A percentile compares a stretch with the other conserved stretches of the same genome.
Evolutionary conservation across 1,140 invertebrate species (phyloP).

Genomic region (Semibalanus balanoides): DNA sequence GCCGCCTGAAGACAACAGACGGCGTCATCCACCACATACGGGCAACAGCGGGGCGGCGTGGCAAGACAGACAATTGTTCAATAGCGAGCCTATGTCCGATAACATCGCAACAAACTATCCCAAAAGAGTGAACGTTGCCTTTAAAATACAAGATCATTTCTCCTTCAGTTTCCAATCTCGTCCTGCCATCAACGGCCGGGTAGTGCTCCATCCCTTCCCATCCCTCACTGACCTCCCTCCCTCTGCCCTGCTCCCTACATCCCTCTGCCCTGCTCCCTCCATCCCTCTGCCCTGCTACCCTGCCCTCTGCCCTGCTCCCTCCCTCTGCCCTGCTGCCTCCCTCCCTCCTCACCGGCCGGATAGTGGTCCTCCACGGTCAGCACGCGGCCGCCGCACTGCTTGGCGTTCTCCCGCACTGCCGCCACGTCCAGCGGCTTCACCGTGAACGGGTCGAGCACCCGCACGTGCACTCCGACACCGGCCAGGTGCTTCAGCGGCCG

Average conservation of each 20-base stretch:
- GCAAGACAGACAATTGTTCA: too few relatives aligned
- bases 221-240: too few relatives aligned
- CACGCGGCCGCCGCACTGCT: constrained; percentile 60
- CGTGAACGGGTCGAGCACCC: constrained; percentile 87
- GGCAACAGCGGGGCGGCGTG: too few relatives aligned
- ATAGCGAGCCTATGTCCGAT: too few relatives aligned
- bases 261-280: not conserved
- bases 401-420: constrained; percentile 60
- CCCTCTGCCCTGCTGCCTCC: not conserved
- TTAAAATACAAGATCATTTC: too few relatives aligned
- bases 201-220: too few relatives aligned
- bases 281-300: not conserved
- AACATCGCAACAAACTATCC: too few relatives aligned
- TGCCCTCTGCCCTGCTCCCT: not conserved
- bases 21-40: too few relatives aligned
- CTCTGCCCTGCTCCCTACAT: not conserved
- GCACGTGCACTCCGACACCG: constrained; percentile 47
- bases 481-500: constrained; percentile 64
- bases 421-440: constrained; percentile 84
- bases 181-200: too few relatives aligned
- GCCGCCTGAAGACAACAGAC: constrained; percentile 47
- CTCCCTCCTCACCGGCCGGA: constrained; percentile 49
- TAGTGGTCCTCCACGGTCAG: constrained; percentile 98
- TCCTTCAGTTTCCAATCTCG: too few relatives aligned
- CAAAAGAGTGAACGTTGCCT: too few relatives aligned